A percentile compares a stretch with the other conserved stretches of the same genome.
Evolutionary conservation across 2,113 vertebrate genomes (phyloP).

Genomic region (Rhea americana): DNA sequence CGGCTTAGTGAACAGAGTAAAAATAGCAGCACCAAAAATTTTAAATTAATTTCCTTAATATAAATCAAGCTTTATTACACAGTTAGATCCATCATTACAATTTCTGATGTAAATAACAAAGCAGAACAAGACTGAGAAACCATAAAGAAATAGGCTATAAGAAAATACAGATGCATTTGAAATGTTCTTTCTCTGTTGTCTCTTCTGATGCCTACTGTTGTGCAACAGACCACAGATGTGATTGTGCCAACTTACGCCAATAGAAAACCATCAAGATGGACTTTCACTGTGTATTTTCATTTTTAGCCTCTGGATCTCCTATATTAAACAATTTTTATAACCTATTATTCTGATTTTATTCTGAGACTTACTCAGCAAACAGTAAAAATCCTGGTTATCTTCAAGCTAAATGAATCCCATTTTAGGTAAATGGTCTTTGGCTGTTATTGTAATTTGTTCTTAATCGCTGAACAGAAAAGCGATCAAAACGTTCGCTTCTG

Average conservation of each 20-base stretch:
- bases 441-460: conserved; percentile 55
- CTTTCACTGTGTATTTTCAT: conserved; percentile 37
- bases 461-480: conserved; percentile 58
- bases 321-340: neutral
- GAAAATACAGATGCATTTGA: neutral
- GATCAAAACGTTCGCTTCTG: conserved; percentile 68
- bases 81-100: neutral
- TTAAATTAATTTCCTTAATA: conserved; percentile 7
- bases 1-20: neutral
- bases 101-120: conserved; percentile 5
- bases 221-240: conserved; percentile 1
- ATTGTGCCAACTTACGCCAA: neutral
- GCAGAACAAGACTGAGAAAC: neutral
- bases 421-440: conserved; percentile 69
- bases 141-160: neutral
- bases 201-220: conserved; percentile 33
- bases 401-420: conserved; percentile 61
- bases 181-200: conserved; percentile 8
- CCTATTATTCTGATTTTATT: conserved; percentile 48
- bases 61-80: conserved; percentile 9
- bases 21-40: neutral
- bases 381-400: conserved; percentile 60
- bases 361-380: conserved; percentile 50
- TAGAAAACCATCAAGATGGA: neutral
- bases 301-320: conserved; percentile 55